phyloP scores from a whole-genome alignment of 2,113 vertebrate species.

The Caretta caretta region DNA sequence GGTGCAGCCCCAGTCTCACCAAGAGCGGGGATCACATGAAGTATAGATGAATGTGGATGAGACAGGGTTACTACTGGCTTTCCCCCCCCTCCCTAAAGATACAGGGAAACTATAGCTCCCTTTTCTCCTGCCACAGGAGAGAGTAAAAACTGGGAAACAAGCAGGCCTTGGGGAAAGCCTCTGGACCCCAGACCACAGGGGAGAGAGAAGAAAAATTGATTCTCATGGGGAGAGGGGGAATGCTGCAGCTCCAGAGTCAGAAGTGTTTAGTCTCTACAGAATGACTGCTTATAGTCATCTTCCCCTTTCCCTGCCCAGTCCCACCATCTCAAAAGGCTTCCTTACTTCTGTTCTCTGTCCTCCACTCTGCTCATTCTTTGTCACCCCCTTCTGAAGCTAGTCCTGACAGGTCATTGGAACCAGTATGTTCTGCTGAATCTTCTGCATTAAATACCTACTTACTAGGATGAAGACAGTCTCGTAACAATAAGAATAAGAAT shows the following conservation, averaged over 20 bases:
- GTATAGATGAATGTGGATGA: neutral
- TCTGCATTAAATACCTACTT: no score
- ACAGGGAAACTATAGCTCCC: neutral
- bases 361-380: neutral
- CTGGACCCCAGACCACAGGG: neutral
- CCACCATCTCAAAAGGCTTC: neutral
- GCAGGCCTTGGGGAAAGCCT: neutral
- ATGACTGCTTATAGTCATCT: neutral
- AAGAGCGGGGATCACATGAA: neutral
- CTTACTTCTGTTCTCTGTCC: neutral
- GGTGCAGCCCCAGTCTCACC: neutral
- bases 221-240: no score
- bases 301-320: neutral
- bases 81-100: neutral
- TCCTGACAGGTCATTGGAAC: accelerated
- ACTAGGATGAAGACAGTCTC: neutral
- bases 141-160: neutral
- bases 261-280: neutral
- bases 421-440: accelerated
- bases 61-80: neutral
- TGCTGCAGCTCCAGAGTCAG: neutral
- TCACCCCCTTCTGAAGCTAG: neutral
- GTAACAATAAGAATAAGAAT: neutral
- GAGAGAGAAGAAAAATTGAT: neutral
- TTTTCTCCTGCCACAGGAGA: neutral